A percentile compares a stretch with the other conserved stretches of the same genome.
These are phyloP conservation scores for Phrynosoma platyrhinos DNA, from an alignment of 2,113 vertebrate genomes.

Conservation along the genomic window DNA sequence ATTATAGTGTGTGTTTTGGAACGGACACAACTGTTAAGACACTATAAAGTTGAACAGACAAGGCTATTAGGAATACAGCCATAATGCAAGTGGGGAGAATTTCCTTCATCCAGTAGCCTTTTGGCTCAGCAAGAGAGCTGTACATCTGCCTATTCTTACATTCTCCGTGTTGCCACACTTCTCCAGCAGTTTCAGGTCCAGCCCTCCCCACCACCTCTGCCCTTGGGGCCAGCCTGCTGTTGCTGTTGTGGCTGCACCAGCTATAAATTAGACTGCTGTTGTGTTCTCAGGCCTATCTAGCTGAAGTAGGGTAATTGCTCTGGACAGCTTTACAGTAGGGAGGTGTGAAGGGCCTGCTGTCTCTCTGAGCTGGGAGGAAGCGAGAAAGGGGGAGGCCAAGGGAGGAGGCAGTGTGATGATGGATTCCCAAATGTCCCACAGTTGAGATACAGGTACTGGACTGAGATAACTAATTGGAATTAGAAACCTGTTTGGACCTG, in stretches of 20 bases:
- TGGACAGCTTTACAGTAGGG: constrained; percentile 82
- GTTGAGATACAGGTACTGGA: constrained; percentile 18
- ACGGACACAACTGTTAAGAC: not conserved
- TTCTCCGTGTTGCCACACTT: constrained; percentile 32
- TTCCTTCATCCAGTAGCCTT: not conserved
- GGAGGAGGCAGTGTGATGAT: constrained; percentile 50
- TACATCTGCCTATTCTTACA: not conserved
- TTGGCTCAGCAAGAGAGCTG: not conserved
- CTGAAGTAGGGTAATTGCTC: constrained; percentile 72
- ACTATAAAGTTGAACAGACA: not conserved
- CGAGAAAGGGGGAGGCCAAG: not conserved
- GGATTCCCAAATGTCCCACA: constrained; percentile 21
- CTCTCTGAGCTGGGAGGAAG: constrained; percentile 53
- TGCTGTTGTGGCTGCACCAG: constrained; percentile 49
- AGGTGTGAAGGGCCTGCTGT: constrained; percentile 78
- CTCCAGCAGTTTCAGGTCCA: not conserved
- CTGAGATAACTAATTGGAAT: constrained; percentile 65
- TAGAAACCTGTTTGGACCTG: constrained; percentile 54
- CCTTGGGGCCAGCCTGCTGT: constrained; percentile 52
- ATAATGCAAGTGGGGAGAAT: not conserved
- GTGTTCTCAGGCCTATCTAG: constrained; percentile 57
- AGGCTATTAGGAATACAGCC: not conserved
- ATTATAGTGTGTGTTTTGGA: not conserved
- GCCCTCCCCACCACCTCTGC: constrained; percentile 33
- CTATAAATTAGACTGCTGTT: constrained; percentile 73